These are phyloP conservation scores for Sycophaga agraensis DNA, from an alignment of 1,140 invertebrate genomes.

Conservation along the genomic window DNA sequence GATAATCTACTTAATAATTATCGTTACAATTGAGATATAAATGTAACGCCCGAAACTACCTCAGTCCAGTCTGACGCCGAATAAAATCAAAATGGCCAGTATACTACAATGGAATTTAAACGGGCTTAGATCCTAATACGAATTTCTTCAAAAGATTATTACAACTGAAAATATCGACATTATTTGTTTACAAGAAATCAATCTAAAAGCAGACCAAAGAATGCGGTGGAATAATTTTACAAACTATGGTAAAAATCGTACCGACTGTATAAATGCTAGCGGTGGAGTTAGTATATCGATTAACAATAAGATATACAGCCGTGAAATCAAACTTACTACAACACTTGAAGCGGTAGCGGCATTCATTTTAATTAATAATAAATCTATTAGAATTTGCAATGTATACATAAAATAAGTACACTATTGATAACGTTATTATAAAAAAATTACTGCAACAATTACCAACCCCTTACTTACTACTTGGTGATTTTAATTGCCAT, in stretches of 20 bases:
- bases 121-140: conserved; percentile 1
- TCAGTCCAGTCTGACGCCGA: neutral
- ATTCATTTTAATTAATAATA: conserved; percentile 30
- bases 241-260: conserved; percentile 34
- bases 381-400: conserved; percentile 34
- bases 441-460: conserved; percentile 37
- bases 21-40: too few species aligned
- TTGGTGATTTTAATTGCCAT: too few species aligned
- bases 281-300: conserved; percentile 37
- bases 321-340: conserved; percentile 33
- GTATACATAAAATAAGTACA: conserved; percentile 33
- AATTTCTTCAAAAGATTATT: conserved; percentile 21
- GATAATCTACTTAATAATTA: too few species aligned
- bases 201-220: neutral
- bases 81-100: neutral
- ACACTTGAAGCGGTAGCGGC: conserved; percentile 36
- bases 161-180: conserved; percentile 19
- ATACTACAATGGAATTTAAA: conserved; percentile 33
- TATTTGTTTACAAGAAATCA: neutral
- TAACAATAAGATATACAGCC: conserved; percentile 31
- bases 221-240: neutral
- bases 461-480: too few species aligned
- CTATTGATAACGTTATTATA: conserved; percentile 27
- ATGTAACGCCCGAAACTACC: too few species aligned
- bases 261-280: conserved; percentile 28